Evolutionary conservation across 2,888 invertebrate genomes (phyloP).

Genomic region (Trachelus stipa): DNA sequence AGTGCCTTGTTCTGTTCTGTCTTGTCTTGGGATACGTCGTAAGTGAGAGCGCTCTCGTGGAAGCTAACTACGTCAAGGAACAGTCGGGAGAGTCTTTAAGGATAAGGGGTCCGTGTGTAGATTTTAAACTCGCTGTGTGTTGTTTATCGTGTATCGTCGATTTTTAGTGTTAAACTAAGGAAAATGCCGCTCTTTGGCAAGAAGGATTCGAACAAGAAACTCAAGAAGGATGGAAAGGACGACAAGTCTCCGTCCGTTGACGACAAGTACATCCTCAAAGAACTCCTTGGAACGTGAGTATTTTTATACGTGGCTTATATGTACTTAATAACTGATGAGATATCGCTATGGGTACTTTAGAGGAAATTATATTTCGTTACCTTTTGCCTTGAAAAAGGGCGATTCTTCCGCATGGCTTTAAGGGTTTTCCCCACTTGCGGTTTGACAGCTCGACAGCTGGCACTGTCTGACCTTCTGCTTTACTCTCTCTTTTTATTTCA

Average conservation of each 20-base stretch:
- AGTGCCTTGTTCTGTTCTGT: not conserved
- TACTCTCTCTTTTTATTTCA: conserved; percentile 3
- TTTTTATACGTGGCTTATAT: not conserved
- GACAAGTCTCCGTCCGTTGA: conserved; percentile 87
- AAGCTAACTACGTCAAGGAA: not conserved
- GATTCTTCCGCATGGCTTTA: not conserved
- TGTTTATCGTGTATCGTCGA: not conserved
- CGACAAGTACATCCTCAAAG: conserved; percentile 91
- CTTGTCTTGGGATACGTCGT: not conserved
- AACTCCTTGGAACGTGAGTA: conserved; percentile 88
- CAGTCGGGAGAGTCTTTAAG: not conserved
- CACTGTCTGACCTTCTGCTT: not conserved
- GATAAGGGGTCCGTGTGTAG: not conserved
- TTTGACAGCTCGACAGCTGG: conserved; percentile 31
- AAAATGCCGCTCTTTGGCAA: conserved; percentile 93
- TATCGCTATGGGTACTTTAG: not conserved
- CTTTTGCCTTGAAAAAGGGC: not conserved
- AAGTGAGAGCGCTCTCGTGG: not conserved
- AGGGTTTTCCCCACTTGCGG: conserved; percentile 1
- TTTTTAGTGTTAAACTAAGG: not conserved
- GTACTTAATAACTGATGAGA: not conserved
- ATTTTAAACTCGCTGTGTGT: not conserved
- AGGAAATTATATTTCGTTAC: not conserved
- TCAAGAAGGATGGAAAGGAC: conserved; percentile 84
- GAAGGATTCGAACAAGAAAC: conserved; percentile 87